Conservation (phyloP, 2,797 vertebrate species). For the Morus bassanus region DNA sequence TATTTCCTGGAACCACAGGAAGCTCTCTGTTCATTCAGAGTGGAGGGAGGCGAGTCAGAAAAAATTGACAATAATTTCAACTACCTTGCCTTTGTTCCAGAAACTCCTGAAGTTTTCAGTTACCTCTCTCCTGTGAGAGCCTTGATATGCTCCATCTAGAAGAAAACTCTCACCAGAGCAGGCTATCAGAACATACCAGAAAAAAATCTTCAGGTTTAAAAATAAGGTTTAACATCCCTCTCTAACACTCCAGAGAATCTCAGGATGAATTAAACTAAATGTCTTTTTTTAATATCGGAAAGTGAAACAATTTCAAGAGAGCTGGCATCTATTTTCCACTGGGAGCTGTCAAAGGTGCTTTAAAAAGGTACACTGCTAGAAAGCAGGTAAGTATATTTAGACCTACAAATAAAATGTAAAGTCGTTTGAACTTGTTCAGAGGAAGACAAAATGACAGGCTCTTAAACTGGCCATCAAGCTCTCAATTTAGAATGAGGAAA, state of each 20-base stretch:
- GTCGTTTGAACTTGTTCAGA: background rate
- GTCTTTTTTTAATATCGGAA: background rate
- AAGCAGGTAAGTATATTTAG: background rate
- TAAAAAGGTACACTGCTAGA: background rate
- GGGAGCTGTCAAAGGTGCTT: background rate
- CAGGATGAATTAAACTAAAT: background rate
- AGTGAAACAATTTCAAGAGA: background rate
- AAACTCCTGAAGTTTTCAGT: background rate
- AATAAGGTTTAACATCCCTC: background rate
- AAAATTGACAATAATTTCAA: background rate
- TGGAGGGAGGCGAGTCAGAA: background rate
- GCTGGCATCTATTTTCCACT: background rate
- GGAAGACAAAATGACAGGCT: background rate
- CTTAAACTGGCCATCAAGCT: background rate
- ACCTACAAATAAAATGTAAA: background rate
- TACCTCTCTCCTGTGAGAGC: background rate
- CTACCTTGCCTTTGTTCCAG: background rate
- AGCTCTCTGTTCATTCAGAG: background rate
- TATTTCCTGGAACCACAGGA: conserved; percentile 42
- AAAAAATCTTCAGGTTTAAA: background rate
- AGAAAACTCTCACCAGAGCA: background rate
- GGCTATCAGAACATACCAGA: background rate
- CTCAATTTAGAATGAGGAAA: background rate
- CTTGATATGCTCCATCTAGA: background rate
- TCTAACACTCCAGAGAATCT: background rate